Conservation (phyloP, 2,113 vertebrate genomes). For the Ahaetulla prasina region DNA sequence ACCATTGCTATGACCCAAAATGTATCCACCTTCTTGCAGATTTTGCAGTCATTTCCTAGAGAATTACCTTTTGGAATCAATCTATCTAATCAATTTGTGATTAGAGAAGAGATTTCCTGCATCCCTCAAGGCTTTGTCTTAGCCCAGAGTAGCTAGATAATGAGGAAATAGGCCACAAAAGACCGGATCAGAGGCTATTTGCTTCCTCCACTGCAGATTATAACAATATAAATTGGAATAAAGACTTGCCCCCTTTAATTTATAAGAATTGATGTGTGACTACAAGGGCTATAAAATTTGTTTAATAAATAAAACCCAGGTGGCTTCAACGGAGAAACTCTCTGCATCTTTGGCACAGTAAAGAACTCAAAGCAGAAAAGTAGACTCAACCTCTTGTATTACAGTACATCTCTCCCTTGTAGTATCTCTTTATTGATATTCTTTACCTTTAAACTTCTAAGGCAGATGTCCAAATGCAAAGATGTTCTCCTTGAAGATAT, state of each 20-base stretch:
- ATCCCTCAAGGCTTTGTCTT: neutral
- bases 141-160: neutral
- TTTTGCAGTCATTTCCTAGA: neutral
- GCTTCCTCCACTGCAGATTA: neutral
- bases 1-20: neutral
- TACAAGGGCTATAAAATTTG: neutral
- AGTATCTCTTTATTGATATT: neutral
- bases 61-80: neutral
- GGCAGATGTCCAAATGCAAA: neutral
- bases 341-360: neutral
- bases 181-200: neutral
- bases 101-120: neutral
- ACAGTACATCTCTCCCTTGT: neutral
- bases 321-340: neutral
- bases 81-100: neutral
- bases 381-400: neutral
- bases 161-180: neutral
- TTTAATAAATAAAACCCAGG: neutral
- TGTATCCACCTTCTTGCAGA: neutral
- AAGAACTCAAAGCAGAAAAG: neutral
- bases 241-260: neutral
- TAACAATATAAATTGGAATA: neutral
- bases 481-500: neutral
- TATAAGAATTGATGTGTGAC: neutral
- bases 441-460: neutral